Percentiles rank a stretch among this genome's conserved stretches.
phyloP scores from a whole-genome alignment of 2,113 vertebrate genomes.

The Calyptomena viridis region DNA sequence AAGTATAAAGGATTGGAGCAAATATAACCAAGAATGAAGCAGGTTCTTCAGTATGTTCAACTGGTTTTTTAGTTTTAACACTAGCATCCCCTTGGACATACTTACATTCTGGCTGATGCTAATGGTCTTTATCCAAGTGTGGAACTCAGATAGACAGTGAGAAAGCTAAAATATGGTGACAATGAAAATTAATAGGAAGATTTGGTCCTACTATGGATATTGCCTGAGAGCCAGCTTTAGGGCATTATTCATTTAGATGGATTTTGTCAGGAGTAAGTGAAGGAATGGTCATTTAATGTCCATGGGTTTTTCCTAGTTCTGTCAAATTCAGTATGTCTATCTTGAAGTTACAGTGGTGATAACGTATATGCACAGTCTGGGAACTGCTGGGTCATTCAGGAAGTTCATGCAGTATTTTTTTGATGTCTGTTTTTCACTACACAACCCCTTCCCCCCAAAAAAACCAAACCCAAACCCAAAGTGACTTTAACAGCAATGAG shows the following conservation, averaged over 20 bases:
- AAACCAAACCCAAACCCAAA: too few species aligned
- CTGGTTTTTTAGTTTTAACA: background rate
- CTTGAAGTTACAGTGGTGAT: background rate
- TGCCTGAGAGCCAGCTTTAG: background rate
- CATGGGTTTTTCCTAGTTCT: background rate
- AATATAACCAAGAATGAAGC: background rate
- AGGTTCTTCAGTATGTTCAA: background rate
- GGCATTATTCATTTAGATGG: background rate
- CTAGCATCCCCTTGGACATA: background rate
- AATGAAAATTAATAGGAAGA: background rate
- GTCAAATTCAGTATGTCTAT: background rate
- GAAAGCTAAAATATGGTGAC: background rate
- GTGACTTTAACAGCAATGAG: background rate
- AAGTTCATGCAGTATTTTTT: background rate
- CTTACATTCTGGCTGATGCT: background rate
- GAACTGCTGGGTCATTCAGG: background rate
- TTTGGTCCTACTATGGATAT: background rate
- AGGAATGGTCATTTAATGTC: background rate
- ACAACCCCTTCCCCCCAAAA: rapidly evolving
- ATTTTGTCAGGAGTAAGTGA: background rate
- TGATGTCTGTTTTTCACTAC: background rate
- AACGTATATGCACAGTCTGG: background rate
- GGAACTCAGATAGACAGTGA: background rate
- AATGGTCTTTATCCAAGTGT: background rate
- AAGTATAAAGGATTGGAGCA: background rate